A percentile compares a stretch with the other conserved stretches of the same genome.
These are phyloP conservation scores for Corythoichthys intestinalis DNA, from an alignment of 2,113 vertebrate genomes.

Conservation along the genomic window DNA sequence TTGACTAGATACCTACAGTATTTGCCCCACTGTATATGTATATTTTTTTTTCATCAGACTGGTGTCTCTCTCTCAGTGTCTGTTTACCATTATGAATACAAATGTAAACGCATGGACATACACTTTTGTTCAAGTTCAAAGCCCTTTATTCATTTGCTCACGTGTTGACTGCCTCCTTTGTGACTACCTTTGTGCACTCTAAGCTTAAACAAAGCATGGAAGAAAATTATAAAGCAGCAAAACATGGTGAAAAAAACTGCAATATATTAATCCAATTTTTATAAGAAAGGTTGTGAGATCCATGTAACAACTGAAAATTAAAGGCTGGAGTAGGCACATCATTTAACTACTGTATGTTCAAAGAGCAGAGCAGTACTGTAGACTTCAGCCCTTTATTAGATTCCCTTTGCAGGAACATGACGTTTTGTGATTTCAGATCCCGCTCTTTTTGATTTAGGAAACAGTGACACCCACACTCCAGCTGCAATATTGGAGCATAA, in stretches of 20 bases:
- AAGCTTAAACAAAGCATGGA: not conserved
- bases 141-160: not conserved
- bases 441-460: slow-evolving; percentile 54
- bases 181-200: not conserved
- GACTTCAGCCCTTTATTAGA: slow-evolving; percentile 33
- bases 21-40: not conserved
- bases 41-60: not conserved
- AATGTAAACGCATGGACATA: not conserved
- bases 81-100: not conserved
- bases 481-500: slow-evolving; percentile 51
- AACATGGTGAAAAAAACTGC: not conserved
- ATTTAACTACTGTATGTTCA: slow-evolving; percentile 9
- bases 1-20: too few relatives aligned
- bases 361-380: slow-evolving; percentile 9
- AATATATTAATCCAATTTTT: slow-evolving; percentile 1
- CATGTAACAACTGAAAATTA: slow-evolving; percentile 1
- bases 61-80: too few relatives aligned
- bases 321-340: slow-evolving; percentile 1
- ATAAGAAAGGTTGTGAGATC: not conserved
- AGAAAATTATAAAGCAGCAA: not conserved
- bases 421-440: slow-evolving; percentile 53
- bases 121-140: not conserved
- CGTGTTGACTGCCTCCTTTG: not conserved
- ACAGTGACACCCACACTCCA: slow-evolving; percentile 30
- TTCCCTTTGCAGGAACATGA: slow-evolving; percentile 46